Conservation (phyloP, 2,888 invertebrate genomes). For the Drosophila anomalata region DNA sequence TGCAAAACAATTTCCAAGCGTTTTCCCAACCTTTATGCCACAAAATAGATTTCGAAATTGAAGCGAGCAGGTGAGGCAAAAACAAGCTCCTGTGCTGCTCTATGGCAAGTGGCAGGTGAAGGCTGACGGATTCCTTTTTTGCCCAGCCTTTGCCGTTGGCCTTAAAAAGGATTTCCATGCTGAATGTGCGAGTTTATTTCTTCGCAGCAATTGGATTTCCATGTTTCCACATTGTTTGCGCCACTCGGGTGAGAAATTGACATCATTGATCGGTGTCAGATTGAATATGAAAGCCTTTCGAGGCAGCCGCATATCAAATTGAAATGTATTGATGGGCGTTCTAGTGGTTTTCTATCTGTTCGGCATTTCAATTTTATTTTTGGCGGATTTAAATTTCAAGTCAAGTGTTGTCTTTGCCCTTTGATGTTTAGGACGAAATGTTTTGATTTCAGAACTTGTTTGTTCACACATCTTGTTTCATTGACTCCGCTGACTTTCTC, state of each 20-base stretch:
- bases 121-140: slow-evolving; percentile 10
- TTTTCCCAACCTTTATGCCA: background rate
- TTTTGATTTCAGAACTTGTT: background rate
- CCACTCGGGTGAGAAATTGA: slow-evolving; percentile 40
- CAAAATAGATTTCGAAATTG: slow-evolving; percentile 40
- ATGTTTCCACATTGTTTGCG: slow-evolving; percentile 40
- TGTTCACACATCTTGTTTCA: background rate
- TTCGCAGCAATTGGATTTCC: slow-evolving; percentile 48
- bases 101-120: slow-evolving; percentile 25
- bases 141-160: background rate
- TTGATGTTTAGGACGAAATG: background rate
- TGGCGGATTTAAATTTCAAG: background rate
- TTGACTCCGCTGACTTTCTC: background rate
- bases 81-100: slow-evolving; percentile 5
- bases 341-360: slow-evolving; percentile 18
- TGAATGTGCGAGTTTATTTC: slow-evolving; percentile 45
- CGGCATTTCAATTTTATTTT: slow-evolving; percentile 16
- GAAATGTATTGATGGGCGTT: slow-evolving; percentile 36
- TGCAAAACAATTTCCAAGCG: slow-evolving; percentile 64
- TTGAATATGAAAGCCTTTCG: slow-evolving; percentile 36
- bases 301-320: slow-evolving; percentile 40
- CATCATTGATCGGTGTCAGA: slow-evolving; percentile 43
- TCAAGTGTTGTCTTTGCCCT: background rate
- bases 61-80: slow-evolving; percentile 22
- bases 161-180: slow-evolving; percentile 46